These are phyloP conservation scores for Peribatodes rhomboidaria DNA, from an alignment of 2,888 invertebrate species.

Conservation along the genomic window DNA sequence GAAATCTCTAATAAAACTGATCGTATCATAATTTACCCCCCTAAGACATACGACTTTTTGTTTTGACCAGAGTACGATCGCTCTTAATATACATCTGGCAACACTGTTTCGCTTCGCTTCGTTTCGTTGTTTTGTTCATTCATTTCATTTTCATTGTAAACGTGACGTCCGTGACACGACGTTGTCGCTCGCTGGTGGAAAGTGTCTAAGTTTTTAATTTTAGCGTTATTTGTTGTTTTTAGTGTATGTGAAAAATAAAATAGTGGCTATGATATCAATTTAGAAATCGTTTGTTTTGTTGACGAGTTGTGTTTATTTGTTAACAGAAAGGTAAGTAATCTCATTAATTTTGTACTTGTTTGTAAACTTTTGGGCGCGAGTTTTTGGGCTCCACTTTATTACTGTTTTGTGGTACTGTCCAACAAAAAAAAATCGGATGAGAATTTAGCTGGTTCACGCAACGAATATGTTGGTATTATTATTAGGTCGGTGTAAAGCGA, in stretches of 20 bases:
- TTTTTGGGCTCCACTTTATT: neutral
- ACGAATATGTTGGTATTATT: conserved; percentile 43
- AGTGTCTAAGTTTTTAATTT: conserved; percentile 10
- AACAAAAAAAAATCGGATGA: neutral
- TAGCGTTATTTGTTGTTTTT: neutral
- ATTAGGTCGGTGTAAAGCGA: conserved; percentile 48
- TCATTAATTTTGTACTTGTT: conserved; percentile 1
- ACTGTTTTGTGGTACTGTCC: neutral
- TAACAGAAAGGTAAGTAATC: neutral
- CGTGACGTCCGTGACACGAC: neutral
- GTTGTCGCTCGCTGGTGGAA: too few species aligned
- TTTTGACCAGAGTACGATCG: too few species aligned
- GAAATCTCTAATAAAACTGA: too few species aligned
- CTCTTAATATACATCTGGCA: too few species aligned
- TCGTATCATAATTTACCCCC: too few species aligned
- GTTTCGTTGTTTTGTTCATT: conserved; percentile 6
- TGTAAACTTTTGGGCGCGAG: conserved; percentile 32
- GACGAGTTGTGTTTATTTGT: neutral
- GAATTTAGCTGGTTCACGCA: neutral
- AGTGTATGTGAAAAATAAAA: neutral
- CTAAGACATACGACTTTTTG: too few species aligned
- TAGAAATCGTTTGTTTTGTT: neutral
- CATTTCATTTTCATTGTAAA: conserved; percentile 20
- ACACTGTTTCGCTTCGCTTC: too few species aligned
- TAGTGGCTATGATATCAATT: neutral